Base-by-base conservation (phyloP, 2,888 invertebrate species). In the Erebia aethiops region DNA sequence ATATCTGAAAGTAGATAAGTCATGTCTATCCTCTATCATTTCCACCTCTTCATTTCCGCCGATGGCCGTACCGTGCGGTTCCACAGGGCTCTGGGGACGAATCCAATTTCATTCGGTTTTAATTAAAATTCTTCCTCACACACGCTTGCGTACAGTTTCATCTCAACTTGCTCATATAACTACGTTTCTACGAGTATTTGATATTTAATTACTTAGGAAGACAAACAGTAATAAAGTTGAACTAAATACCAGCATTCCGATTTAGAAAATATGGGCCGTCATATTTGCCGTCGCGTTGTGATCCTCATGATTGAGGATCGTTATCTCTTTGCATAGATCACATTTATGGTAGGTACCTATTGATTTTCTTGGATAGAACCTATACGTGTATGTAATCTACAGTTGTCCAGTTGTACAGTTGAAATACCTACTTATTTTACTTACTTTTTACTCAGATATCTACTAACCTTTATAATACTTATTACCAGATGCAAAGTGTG, bases 1-100 rank as follows among this genome's bases (percentile, higher is more conserved):
- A 21, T 64, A 64, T 16, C 8, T 46, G 16, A n/a, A 9, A 51
- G 64, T 62, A 26, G 18, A 35, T 69, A 54, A 10, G 10, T n/a
- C 11, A 54, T 18, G 68, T 62, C 65, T 26, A 35, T 35, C 35
- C 69, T 52, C 64, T 62, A 70, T 70, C 62, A 74, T 76, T 77
- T 74, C 72, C 74, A 60, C 52, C 10, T 62, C 52, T 56, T 70
- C 70, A 74, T 74, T 70, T 75, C 72, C 72, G 71, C 14, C 57
- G 52, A 56, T 52, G 35, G 35, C 56, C 56, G 56, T 26, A 51
- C 64, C 64, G 14, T 16, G 57, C 66, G 72, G 52, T 69, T 26
- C 35, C 69, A 58, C 66, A n/a, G 61, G 21, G 51, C 52, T 43
- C 63, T n/a, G 62, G 54, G 49, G 56, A 54, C 69, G 11, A 64